These are phyloP conservation scores for Eidolon helvum DNA, from an alignment of 2,113 vertebrate species.

Conservation along the genomic window DNA sequence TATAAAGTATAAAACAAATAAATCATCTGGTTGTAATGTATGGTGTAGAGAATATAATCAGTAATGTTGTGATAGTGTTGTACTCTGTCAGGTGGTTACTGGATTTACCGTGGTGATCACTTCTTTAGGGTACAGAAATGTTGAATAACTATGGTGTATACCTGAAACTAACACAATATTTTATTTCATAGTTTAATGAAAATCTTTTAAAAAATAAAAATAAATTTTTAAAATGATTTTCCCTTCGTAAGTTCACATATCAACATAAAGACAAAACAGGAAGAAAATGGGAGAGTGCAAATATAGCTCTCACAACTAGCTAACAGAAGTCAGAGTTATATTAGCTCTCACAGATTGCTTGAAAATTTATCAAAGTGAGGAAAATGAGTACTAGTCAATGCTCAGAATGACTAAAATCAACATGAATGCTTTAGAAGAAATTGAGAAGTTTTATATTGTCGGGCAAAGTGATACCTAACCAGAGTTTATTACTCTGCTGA, in stretches of 20 bases:
- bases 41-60: too few species aligned
- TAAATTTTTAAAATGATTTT: neutral
- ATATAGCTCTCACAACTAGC: neutral
- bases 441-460: neutral
- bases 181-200: too few species aligned
- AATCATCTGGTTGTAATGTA: too few species aligned
- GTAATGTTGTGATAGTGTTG: too few species aligned
- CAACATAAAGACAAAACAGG: conserved; percentile 2
- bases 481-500: neutral
- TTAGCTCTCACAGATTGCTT: neutral
- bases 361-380: neutral
- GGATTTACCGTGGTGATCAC: too few species aligned
- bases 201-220: too few species aligned
- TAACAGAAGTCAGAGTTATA: neutral
- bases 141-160: too few species aligned
- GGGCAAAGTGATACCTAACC: too few species aligned
- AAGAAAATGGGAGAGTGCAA: conserved; percentile 34
- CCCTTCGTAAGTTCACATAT: conserved; percentile 34
- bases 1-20: too few species aligned
- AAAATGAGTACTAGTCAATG: conserved; percentile 18
- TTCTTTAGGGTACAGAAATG: too few species aligned
- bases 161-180: too few species aligned
- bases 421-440: neutral
- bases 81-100: too few species aligned
- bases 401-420: neutral